Evolutionary conservation across 2,888 invertebrate genomes (phyloP).

Genomic region (Artemia sinica): DNA sequence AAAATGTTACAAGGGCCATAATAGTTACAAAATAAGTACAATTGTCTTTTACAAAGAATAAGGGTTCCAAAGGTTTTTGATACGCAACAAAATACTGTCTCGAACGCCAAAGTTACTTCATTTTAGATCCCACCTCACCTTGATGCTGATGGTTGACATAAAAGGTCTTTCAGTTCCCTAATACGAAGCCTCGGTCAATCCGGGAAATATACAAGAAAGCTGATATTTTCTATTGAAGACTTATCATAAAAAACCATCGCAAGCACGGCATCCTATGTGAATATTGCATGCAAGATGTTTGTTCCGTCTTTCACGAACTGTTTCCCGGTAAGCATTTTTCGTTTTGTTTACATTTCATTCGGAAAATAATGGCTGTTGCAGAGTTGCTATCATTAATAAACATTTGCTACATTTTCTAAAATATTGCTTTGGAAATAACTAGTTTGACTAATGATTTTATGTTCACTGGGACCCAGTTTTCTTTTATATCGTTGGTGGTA

Average conservation of each 20-base stretch:
- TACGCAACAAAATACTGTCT: background rate
- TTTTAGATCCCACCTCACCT: constrained; percentile 65
- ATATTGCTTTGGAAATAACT: too few species aligned
- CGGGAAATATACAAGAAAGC: constrained; percentile 62
- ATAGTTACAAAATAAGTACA: background rate
- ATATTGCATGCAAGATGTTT: constrained; percentile 74
- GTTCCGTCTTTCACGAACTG: constrained; percentile 72
- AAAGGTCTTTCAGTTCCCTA: constrained; percentile 89
- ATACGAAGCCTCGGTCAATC: constrained; percentile 67
- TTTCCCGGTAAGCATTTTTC: constrained; percentile 48
- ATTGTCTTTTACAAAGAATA: background rate
- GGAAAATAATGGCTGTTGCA: too few species aligned
- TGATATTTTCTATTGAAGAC: constrained; percentile 87
- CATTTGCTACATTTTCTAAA: too few species aligned
- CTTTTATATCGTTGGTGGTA: too few species aligned
- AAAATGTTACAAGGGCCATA: background rate
- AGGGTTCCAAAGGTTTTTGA: background rate
- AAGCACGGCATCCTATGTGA: constrained; percentile 64
- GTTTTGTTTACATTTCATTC: too few species aligned
- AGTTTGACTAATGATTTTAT: too few species aligned
- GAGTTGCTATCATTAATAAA: too few species aligned
- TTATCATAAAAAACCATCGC: constrained; percentile 81
- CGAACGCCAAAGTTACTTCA: constrained; percentile 16
- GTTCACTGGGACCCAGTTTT: too few species aligned
- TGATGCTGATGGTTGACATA: constrained; percentile 86